Percentiles rank a stretch among this genome's conserved stretches.
Conservation (phyloP, 2,113 vertebrate species). For the Ornithorhynchus anatinus region DNA sequence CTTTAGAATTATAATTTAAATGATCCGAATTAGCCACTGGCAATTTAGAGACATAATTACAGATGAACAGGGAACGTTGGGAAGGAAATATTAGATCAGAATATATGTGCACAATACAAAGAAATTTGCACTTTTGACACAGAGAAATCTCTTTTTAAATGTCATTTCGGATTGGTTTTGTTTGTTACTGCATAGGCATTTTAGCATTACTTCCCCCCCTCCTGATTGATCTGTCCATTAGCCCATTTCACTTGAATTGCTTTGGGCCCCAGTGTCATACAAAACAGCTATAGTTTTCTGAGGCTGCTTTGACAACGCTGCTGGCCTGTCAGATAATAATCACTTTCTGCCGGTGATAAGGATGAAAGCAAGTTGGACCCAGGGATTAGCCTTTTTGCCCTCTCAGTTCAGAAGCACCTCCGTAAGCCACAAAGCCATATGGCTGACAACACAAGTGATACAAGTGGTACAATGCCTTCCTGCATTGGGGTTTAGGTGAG, state of each 20-base stretch:
- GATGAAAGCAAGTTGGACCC: slow-evolving; percentile 3
- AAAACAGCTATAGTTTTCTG: not conserved
- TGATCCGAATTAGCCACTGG: not conserved
- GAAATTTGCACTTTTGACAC: not conserved
- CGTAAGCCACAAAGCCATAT: not conserved
- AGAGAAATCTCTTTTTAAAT: not conserved
- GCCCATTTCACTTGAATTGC: not conserved
- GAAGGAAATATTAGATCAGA: not conserved
- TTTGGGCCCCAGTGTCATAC: not conserved
- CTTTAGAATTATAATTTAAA: slow-evolving; percentile 3
- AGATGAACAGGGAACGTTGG: not conserved
- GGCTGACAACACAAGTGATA: not conserved
- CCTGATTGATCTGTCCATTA: not conserved
- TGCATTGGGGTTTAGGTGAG: accelerated
- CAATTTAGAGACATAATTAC: not conserved
- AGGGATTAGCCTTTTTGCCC: not conserved
- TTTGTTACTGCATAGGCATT: not conserved
- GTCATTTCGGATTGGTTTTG: not conserved
- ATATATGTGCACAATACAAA: not conserved
- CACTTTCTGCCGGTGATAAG: not conserved
- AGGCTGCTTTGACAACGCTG: not conserved
- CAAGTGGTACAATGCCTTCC: not conserved
- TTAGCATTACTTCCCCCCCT: not conserved
- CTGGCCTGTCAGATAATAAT: not conserved
- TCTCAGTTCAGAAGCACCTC: not conserved